phyloP scores from a whole-genome alignment of 92 coral and sea anemone genomes.

The Bergia puertoricense region DNA sequence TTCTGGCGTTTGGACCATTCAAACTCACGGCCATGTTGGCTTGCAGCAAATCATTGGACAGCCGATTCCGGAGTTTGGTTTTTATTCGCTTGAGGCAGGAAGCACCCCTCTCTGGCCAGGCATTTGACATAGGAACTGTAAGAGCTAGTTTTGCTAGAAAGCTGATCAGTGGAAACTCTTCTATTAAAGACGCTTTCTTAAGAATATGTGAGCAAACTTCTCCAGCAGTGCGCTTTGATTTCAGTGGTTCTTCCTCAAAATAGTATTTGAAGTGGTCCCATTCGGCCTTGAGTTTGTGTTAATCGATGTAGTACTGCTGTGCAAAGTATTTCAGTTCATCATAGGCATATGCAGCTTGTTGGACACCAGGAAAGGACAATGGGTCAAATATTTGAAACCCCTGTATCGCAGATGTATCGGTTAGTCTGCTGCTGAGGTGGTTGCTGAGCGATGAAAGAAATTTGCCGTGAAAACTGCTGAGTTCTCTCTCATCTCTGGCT shows the following conservation, averaged over 20 bases:
- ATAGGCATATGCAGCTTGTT: slow-evolving; percentile 11
- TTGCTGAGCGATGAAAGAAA: slow-evolving; percentile 18
- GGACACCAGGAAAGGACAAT: slow-evolving; percentile 19
- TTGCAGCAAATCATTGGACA: slow-evolving; percentile 31
- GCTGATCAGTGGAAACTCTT: slow-evolving; percentile 16
- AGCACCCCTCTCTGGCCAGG: slow-evolving; percentile 36
- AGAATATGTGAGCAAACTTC: not conserved
- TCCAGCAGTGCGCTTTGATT: slow-evolving; percentile 1
- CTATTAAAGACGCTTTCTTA: not conserved
- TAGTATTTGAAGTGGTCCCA: slow-evolving; percentile 35
- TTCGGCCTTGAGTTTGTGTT: slow-evolving; percentile 14
- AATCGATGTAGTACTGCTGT: slow-evolving; percentile 18
- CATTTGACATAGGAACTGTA: slow-evolving; percentile 27
- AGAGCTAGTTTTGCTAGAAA: not conserved
- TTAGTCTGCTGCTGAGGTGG: slow-evolving; percentile 35
- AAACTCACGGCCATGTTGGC: slow-evolving; percentile 9
- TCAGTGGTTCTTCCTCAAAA: slow-evolving; percentile 22
- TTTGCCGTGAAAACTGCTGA: slow-evolving; percentile 5
- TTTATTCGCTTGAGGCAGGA: slow-evolving; percentile 38
- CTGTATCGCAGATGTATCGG: slow-evolving; percentile 28
- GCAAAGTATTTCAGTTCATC: slow-evolving; percentile 9
- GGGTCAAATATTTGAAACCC: slow-evolving; percentile 25
- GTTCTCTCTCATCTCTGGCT: slow-evolving; percentile 12
- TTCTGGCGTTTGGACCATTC: slow-evolving; percentile 27
- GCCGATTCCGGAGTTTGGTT: slow-evolving; percentile 23